Evolutionary conservation across 2,113 vertebrate species (phyloP).

Genomic region (Smithornis capensis): DNA sequence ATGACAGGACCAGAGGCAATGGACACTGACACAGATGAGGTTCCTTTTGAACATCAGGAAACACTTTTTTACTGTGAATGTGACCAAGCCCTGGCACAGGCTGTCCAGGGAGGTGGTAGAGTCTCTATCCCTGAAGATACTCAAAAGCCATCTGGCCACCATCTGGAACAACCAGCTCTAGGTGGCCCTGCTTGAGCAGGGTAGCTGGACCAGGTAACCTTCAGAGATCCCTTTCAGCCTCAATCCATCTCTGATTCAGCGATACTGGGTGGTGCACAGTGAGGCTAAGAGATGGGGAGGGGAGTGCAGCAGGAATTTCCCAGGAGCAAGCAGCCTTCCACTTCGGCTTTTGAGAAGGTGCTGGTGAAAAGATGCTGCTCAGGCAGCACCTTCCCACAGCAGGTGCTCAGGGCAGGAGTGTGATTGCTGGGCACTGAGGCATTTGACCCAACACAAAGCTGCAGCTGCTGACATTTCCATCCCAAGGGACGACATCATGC

Average conservation of each 20-base stretch:
- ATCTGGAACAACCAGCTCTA: not conserved
- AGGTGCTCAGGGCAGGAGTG: not conserved
- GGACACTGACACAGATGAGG: not conserved
- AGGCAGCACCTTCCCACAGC: not conserved
- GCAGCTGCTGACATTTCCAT: rapidly evolving
- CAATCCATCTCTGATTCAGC: not conserved
- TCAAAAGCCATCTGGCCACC: not conserved
- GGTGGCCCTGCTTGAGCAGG: not conserved
- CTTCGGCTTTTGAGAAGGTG: not conserved
- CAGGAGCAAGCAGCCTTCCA: not conserved
- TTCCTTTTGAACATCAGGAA: not conserved
- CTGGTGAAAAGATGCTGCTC: not conserved
- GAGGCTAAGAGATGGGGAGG: not conserved
- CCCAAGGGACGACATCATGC: not conserved
- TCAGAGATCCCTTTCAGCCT: not conserved
- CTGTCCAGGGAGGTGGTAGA: not conserved
- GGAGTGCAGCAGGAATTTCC: not conserved
- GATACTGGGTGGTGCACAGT: not conserved
- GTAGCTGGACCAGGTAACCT: not conserved
- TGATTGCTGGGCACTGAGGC: not conserved
- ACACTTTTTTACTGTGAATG: not conserved
- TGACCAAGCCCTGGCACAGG: not conserved
- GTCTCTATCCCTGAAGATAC: not conserved
- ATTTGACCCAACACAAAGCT: not conserved
- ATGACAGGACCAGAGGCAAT: not conserved